Evolutionary conservation across 2,797 vertebrate genomes (phyloP), one percentile per base, ranked within the genome.

Genomic region (Sarcophilus harrisii): DNA sequence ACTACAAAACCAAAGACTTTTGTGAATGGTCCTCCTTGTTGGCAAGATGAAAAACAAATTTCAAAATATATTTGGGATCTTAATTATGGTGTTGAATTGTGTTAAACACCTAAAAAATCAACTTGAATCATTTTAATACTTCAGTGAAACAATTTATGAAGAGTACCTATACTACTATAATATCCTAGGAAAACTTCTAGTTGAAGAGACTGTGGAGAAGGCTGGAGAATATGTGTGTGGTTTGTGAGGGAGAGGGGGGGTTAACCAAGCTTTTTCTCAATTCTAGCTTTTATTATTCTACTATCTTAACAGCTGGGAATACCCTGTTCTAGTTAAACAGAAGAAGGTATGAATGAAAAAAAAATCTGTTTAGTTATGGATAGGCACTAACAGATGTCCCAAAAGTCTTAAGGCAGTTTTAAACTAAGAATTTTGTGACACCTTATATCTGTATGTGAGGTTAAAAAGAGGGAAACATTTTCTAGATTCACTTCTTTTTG

Each of bases 81-180:
- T 28, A 95, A 89, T 66, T 91, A 52, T 54, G 66, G 5, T 92
- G 11, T 91, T 91, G 4, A 93, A 54, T 52, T 95, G 9, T 94
- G 92, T 66, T 93, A 91, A 73, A 92, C 5, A 59, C 45, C 32
- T 94, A 54, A 73, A 28, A 60, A 95, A 92, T 57, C 93, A 95
- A 1, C 18, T n/a, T 58, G n/a, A 93, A 58, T 95, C 55, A 90
- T 95, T 94, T 91, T 52, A 95, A 58, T 90, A 94, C 90, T 89
- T 4, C 94, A 60, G 11, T 91, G 13, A 5, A 5, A 55, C 60
- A 27, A 29, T 32, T 12, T 90, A 32, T 32, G 62, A 28, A 59
- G 58, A 57, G 57, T 59, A 27, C 5, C 8, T 28, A 9, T 59
- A 59, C 10, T 28, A 27, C 27, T 8, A 29, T 27, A 59, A 59